Percentiles rank a stretch among this genome's conserved stretches.
These are phyloP conservation scores for Brachyptera putata DNA, from an alignment of 2,888 invertebrate species.

Conservation along the genomic window DNA sequence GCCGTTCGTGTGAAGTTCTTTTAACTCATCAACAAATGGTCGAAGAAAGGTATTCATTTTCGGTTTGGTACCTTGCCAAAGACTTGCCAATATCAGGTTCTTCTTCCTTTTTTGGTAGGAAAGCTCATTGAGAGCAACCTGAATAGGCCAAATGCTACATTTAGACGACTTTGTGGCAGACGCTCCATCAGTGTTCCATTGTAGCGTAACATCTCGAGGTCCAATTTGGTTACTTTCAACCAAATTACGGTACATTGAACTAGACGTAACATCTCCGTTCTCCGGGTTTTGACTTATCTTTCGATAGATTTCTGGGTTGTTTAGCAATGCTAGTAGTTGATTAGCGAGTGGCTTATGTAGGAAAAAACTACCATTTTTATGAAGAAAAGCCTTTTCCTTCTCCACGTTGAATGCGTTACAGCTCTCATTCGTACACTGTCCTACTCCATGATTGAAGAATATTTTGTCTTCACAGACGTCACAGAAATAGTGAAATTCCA, in stretches of 20 bases:
- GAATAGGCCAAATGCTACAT: slow-evolving; percentile 6
- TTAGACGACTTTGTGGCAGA: slow-evolving; percentile 5
- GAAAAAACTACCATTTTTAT: not conserved
- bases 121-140: slow-evolving; percentile 3
- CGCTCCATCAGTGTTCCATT: slow-evolving; percentile 4
- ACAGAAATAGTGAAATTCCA: not conserved
- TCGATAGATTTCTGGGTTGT: not conserved
- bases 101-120: not conserved
- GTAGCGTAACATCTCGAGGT: not conserved
- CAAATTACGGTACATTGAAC: not conserved
- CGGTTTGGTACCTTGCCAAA: not conserved
- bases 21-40: not conserved
- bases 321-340: not conserved
- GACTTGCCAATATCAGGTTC: not conserved
- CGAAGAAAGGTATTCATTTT: not conserved
- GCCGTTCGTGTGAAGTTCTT: not conserved
- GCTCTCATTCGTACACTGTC: not conserved
- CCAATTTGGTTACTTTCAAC: not conserved
- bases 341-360: not conserved
- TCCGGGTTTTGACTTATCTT: not conserved
- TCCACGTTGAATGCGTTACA: not conserved
- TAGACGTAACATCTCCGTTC: not conserved
- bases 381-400: not conserved
- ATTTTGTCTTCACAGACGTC: not conserved
- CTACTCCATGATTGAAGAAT: not conserved